Base-by-base conservation (phyloP, 2,888 invertebrate genomes). In the Drosophila mettleri region DNA sequence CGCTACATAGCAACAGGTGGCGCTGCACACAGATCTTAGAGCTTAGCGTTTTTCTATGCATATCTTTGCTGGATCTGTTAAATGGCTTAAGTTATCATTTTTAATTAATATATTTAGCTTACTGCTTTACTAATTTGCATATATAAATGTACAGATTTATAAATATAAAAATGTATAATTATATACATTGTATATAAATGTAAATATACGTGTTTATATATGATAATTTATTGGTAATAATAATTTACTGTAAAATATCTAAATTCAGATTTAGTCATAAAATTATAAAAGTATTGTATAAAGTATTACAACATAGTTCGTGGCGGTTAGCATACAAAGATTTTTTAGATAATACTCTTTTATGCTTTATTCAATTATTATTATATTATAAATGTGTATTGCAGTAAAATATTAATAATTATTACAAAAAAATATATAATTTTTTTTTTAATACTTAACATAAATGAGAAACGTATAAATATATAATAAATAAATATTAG, bases 1-100 rank as follows among this genome's bases (percentile, higher is more conserved):
- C 66, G 67, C 48, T 48, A 33, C 48, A 5, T 9, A 48, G 5
- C 48, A 33, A 33, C 48, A 48, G 48, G 31, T 48, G 48, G 48
- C 48, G 48, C 20, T 33, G 55, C 14, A 49, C 49, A 27, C 0
- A 3, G 2, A 9, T 5, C n/a, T 10, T 22, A 3, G 20, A 39
- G n/a, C n/a, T 39, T 12, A 7, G n/a, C 39, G 20, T 14, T 24
- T 24, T n/a, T 5, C 7, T 7, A 6, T 6, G 1, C 12, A 46
- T 29, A 3, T 16, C 8, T 24, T 7, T 4, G n/a, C 5, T 8
- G 3, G 8, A 8, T 10, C 12, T 45, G 10, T 1, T 6, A 27
- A 16, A n/a, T 24, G 27, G 10, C 2, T 3, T 16, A n/a, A 39
- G 1, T 39, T 6, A 14, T 12, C 6, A 20, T 18, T 34, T 34